A percentile compares a stretch with the other conserved stretches of the same genome.
These are phyloP conservation scores for Heterotilapia buettikoferi DNA, from an alignment of 2,113 vertebrate genomes.

Conservation along the genomic window DNA sequence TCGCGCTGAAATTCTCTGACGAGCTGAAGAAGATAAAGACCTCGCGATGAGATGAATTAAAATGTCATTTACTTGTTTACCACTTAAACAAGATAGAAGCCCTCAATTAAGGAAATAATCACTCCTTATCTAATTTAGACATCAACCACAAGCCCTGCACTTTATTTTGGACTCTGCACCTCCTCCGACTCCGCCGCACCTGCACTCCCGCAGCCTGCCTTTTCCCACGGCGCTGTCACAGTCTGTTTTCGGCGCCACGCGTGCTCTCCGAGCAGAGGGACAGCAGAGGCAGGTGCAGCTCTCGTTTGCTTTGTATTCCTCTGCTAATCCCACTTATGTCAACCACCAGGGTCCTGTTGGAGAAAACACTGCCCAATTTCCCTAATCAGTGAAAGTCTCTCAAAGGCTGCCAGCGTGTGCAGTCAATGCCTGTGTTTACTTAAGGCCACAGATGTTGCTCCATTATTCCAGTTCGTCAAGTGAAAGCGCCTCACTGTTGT, in stretches of 20 bases:
- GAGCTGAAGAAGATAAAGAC: neutral
- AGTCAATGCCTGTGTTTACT: conserved; percentile 42
- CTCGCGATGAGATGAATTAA: neutral
- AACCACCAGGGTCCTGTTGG: conserved; percentile 43
- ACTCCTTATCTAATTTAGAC: neutral
- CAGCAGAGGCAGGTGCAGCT: conserved; percentile 42
- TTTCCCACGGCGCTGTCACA: neutral
- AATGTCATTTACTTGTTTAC: neutral
- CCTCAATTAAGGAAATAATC: neutral
- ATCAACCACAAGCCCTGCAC: neutral
- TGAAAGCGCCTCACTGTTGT: conserved; percentile 10
- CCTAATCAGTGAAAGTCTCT: conserved; percentile 61
- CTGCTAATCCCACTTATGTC: conserved; percentile 49
- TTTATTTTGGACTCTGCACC: neutral
- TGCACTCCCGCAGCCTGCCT: neutral
- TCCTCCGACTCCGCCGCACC: neutral
- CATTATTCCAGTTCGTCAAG: conserved; percentile 45
- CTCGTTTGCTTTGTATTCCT: conserved; percentile 42
- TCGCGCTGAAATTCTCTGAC: neutral
- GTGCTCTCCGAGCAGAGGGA: neutral
- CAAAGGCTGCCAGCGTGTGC: conserved; percentile 5
- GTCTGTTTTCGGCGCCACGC: neutral
- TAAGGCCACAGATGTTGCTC: conserved; percentile 47
- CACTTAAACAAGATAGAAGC: neutral
- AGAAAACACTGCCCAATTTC: conserved; percentile 54